Evolutionary conservation across 2,888 invertebrate genomes (phyloP), one percentile per base, ranked within the genome.

Genomic region (Chrysodeixis includens): DNA sequence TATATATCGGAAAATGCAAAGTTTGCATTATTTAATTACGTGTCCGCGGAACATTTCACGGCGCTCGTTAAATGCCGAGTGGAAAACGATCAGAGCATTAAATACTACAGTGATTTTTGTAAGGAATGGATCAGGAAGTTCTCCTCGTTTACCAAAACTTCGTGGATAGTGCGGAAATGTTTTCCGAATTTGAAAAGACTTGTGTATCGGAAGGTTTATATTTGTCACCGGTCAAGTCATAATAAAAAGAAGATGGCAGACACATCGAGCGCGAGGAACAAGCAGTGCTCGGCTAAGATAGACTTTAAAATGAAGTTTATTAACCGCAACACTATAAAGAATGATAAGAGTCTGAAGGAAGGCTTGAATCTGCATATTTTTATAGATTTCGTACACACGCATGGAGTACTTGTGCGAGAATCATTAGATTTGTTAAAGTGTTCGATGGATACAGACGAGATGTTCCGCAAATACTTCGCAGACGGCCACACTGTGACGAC

Each of bases 251-350:
- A 62, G 30, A 32, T 16, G 12, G 30, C 56, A 0, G 40, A 55
- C 16, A n/a, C 52, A 18, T 32, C 30, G 0, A 40, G 56, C 1
- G 30, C 80, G 52, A 79, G 64, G 30, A 77, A 76, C 30, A 80
- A 81, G 49, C 66, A 77, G 0, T 88, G 88, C 62, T 66, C 59
- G 49, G 88, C 88, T 1, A 80, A 78, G 61, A 77, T 88, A 8
- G 84, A 87, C 40, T 88, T 88, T 40, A 82, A 78, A 78, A 49
- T 87, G 10, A 88, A 85, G 65, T 68, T 82, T 26, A 81, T 68
- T 54, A 78, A 78, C 22, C 79, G 75, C 18, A 80, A 84, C 62
- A 87, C 85, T 0, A 78, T 82, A 0, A 86, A 59, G 60, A 87
- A 84, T 62, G 85, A 87, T 35, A 66, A 68, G 12, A 52, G 67